Evolutionary conservation across 2,113 vertebrate species (phyloP).

Genomic region (Oophaga pumilio): DNA sequence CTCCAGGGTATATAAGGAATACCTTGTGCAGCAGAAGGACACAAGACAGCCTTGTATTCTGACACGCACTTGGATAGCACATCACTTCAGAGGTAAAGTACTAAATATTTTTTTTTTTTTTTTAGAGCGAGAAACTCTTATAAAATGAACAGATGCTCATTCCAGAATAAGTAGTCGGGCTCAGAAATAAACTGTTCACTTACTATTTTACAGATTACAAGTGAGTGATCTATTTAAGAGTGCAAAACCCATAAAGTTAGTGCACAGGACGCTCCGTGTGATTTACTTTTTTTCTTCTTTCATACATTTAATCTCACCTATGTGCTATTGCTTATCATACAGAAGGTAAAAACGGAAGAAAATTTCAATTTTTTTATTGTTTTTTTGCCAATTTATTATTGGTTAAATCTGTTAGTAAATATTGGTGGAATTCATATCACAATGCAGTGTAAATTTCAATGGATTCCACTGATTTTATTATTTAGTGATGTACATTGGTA

Average conservation of each 20-base stretch:
- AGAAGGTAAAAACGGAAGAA: not conserved
- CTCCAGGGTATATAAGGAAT: slow-evolving; percentile 61
- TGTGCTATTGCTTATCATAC: not conserved
- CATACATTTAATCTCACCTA: not conserved
- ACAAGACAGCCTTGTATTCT: slow-evolving; percentile 61
- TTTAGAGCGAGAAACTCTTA: slow-evolving; percentile 56
- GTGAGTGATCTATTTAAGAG: slow-evolving; percentile 3
- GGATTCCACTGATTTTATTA: not conserved
- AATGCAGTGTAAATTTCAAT: not conserved
- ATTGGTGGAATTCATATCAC: not conserved
- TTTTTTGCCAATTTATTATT: not conserved
- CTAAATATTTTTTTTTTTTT: slow-evolving; percentile 57
- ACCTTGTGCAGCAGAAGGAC: slow-evolving; percentile 60
- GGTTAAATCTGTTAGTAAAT: not conserved
- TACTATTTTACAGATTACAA: slow-evolving; percentile 28
- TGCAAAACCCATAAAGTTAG: not conserved
- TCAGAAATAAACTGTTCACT: not conserved
- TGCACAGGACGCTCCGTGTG: not conserved
- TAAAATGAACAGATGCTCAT: slow-evolving; percentile 17
- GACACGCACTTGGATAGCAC: slow-evolving; percentile 61
- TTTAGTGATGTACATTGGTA: not conserved
- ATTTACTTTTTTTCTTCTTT: not conserved
- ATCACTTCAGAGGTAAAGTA: slow-evolving; percentile 67
- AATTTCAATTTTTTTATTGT: not conserved
- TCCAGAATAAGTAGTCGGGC: slow-evolving; percentile 24